phyloP scores from a whole-genome alignment of 2,888 invertebrate genomes.

The Sclerodermus sp. region DNA sequence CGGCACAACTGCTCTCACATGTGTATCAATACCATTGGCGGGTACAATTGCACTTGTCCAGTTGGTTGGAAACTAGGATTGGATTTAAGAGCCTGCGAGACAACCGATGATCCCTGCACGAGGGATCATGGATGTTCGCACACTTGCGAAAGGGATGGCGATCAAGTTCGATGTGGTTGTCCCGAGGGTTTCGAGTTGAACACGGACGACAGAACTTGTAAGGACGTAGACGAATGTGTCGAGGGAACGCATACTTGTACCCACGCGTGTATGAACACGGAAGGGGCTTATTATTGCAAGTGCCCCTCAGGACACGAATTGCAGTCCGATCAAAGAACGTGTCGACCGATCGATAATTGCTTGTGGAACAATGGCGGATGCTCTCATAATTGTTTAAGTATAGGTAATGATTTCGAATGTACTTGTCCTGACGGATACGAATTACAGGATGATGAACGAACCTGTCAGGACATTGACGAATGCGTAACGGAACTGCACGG shows the following conservation, averaged over 20 bases:
- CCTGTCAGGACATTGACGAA: slow-evolving; percentile 60
- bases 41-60: slow-evolving; percentile 60
- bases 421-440: slow-evolving; percentile 59
- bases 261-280: slow-evolving; percentile 61
- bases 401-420: slow-evolving; percentile 60
- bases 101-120: slow-evolving; percentile 43
- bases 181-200: slow-evolving; percentile 58
- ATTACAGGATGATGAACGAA: slow-evolving; percentile 34
- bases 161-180: slow-evolving; percentile 57
- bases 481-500: slow-evolving; percentile 40
- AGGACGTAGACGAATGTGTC: slow-evolving; percentile 56
- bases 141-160: slow-evolving; percentile 44
- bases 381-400: slow-evolving; percentile 58
- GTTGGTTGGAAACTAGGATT: slow-evolving; percentile 48
- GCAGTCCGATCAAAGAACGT: slow-evolving; percentile 42
- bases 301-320: slow-evolving; percentile 61
- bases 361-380: slow-evolving; percentile 35
- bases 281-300: slow-evolving; percentile 62
- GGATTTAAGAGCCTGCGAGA: slow-evolving; percentile 43
- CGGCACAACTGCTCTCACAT: slow-evolving; percentile 46
- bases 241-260: slow-evolving; percentile 59
- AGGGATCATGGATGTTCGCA: slow-evolving; percentile 52
- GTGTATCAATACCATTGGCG: slow-evolving; percentile 61
- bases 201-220: slow-evolving; percentile 51
- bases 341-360: slow-evolving; percentile 55